phyloP scores from a whole-genome alignment of 2,888 invertebrate genomes.

The Nyleta sp. region DNA sequence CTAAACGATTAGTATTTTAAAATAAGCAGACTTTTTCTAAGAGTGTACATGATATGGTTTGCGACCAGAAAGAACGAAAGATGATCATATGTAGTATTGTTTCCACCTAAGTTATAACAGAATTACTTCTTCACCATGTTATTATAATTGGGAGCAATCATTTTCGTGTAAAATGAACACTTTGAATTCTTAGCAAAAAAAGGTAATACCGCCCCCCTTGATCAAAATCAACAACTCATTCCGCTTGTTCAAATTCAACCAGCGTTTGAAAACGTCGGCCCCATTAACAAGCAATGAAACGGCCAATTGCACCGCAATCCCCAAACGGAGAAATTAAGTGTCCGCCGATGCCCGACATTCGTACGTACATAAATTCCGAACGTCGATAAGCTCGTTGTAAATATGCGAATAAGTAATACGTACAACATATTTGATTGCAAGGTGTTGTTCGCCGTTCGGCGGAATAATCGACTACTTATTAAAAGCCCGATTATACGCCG shows the following conservation, averaged over 20 bases:
- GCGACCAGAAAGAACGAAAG: too few species aligned
- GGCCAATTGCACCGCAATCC: slow-evolving; percentile 27
- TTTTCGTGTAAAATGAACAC: too few species aligned
- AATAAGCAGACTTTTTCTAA: too few species aligned
- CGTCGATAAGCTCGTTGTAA: slow-evolving; percentile 30
- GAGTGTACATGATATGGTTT: too few species aligned
- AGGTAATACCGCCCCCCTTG: too few species aligned
- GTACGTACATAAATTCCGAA: slow-evolving; percentile 28
- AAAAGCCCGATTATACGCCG: slow-evolving; percentile 18
- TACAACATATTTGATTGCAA: slow-evolving; percentile 44
- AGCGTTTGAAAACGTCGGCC: slow-evolving; percentile 1
- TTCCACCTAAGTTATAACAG: too few species aligned
- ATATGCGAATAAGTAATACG: slow-evolving; percentile 26
- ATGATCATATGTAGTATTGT: too few species aligned
- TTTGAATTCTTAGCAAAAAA: too few species aligned
- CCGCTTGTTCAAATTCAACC: slow-evolving; percentile 4
- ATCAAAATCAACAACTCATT: slow-evolving; percentile 14
- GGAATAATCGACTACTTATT: slow-evolving; percentile 34
- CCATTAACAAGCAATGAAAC: slow-evolving; percentile 13
- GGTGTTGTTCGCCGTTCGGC: slow-evolving; percentile 18
- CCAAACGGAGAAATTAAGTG: slow-evolving; percentile 29
- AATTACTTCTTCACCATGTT: too few species aligned
- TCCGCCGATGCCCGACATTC: slow-evolving; percentile 19
- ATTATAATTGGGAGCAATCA: too few species aligned
- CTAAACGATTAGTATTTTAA: too few species aligned